Base-by-base conservation (phyloP, 2,888 invertebrate species). In the Romanomermis culicivorax region DNA sequence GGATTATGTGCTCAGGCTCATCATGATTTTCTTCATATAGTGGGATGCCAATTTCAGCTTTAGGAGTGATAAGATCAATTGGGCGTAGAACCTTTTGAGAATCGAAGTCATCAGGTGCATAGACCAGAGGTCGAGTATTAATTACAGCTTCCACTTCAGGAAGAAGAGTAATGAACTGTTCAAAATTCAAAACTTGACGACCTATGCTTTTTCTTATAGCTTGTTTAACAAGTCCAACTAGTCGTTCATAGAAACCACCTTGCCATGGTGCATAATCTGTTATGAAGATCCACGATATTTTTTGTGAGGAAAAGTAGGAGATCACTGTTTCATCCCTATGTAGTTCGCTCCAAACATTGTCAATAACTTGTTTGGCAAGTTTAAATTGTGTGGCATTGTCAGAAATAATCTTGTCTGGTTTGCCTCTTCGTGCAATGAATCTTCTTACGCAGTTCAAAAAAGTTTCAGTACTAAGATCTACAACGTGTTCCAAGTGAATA, bases 161-260 rank as follows among this genome's bases (percentile, higher is more conserved):
- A n/a, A n/a, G n/a, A n/a, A n/a, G n/a, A n/a, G n/a, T n/a, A n/a
- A n/a, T n/a, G n/a, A n/a, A n/a, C n/a, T n/a, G n/a, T n/a, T n/a
- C n/a, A n/a, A n/a, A n/a, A n/a, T n/a, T n/a, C n/a, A n/a, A n/a
- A n/a, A n/a, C n/a, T n/a, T n/a, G n/a, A n/a, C n/a, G n/a, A n/a
- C n/a, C n/a, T n/a, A n/a, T n/a, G n/a, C n/a, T n/a, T n/a, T n/a
- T 36, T n/a, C 17, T 36, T 17, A 36, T 36, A 17, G 17, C 47
- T 11, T 56, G 55, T 58, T 74, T 73, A 2, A 71, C 42, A 4
- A 68, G 51, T 7, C 67, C 62, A 14, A 72, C 62, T 2, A 73
- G 58, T 23, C 70, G 59, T 60, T 73, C 71, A 64, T 69, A 73
- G 59, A 66, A 69, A 45, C 72, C 71, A 51, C 71, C 71, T 69